Evolutionary conservation across 2,113 vertebrate species (phyloP).

Genomic region (Orycteropus afer): DNA sequence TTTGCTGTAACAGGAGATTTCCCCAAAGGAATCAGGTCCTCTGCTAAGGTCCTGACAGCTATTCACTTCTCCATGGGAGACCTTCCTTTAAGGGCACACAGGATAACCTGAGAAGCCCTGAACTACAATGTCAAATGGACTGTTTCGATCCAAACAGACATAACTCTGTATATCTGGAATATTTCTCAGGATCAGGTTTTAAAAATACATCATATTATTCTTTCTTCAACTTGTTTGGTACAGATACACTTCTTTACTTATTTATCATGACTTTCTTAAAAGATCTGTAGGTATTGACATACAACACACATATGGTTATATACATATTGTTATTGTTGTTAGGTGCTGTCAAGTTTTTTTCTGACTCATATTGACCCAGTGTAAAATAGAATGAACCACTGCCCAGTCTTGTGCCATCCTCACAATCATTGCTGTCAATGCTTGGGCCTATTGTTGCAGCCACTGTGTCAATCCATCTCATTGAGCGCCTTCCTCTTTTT

Average conservation of each 20-base stretch:
- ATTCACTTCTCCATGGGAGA: background rate
- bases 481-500: no score
- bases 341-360: no score
- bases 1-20: background rate
- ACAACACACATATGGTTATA: background rate
- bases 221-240: background rate
- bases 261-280: background rate
- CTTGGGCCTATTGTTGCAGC: no score
- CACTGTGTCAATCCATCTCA: no score
- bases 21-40: background rate
- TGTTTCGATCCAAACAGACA: background rate
- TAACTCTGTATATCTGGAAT: background rate
- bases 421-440: no score
- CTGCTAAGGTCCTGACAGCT: background rate
- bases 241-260: background rate
- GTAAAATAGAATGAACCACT: no score
- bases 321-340: no score
- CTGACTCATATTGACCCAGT: no score
- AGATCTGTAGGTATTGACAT: background rate
- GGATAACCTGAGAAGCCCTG: background rate
- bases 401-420: no score
- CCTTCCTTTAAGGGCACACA: accelerated
- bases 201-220: background rate
- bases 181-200: background rate
- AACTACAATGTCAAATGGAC: no score